These are phyloP conservation scores for Psylliodes chrysocephalus DNA, from an alignment of 2,888 invertebrate genomes.

Conservation along the genomic window DNA sequence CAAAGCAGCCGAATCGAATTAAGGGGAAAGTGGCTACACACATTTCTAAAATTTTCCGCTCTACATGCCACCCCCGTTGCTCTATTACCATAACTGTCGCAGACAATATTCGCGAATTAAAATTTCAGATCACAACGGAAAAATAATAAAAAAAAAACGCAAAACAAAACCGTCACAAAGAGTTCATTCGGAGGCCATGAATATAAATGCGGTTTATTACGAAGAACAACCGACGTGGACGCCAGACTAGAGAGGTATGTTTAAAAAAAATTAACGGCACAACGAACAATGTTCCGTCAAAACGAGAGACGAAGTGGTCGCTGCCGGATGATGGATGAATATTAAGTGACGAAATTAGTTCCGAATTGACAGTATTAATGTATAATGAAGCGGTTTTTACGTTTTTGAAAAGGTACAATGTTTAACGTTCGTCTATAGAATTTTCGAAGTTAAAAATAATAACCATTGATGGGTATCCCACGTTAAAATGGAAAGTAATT, in stretches of 20 bases:
- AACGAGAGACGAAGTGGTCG: slow-evolving; percentile 2
- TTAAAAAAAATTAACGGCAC: slow-evolving; percentile 9
- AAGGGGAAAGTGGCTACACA: slow-evolving; percentile 4
- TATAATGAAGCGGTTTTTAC: background rate
- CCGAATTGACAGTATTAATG: background rate
- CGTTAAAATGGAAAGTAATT: no score
- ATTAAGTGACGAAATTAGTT: slow-evolving; percentile 12
- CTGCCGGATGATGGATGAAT: slow-evolving; percentile 7
- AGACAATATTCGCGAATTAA: slow-evolving; percentile 40
- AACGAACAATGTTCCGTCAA: slow-evolving; percentile 15
- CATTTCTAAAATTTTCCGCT: slow-evolving; percentile 33
- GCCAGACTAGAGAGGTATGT: slow-evolving; percentile 11
- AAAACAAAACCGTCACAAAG: slow-evolving; percentile 36
- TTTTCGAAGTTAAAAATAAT: no score
- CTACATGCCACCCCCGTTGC: slow-evolving; percentile 29
- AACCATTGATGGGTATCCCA: no score
- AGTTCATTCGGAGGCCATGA: slow-evolving; percentile 42
- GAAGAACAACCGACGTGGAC: slow-evolving; percentile 21
- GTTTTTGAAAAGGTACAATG: slow-evolving; percentile 1
- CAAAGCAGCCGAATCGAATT: no score
- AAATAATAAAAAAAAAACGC: no score
- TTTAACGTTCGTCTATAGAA: no score
- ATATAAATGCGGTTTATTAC: slow-evolving; percentile 42
- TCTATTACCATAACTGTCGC: slow-evolving; percentile 38
- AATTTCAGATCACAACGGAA: slow-evolving; percentile 37